Base-by-base conservation (phyloP, 2,113 vertebrate genomes). In the Thalassarche chlororhynchos region DNA sequence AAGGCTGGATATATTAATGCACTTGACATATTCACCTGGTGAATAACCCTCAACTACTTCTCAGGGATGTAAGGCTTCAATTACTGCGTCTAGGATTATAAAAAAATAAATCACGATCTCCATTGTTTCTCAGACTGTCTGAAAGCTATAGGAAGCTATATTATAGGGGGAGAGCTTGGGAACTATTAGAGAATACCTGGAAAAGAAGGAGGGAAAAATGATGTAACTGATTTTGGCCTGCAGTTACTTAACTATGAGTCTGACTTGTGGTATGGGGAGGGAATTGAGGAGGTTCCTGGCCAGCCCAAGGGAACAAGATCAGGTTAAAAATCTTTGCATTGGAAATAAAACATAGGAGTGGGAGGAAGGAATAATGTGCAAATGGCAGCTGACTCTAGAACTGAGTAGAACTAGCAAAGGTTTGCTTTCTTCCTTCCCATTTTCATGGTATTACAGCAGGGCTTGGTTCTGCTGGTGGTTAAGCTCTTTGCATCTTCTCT, bases 181-280 rank as follows among this genome's bases (percentile, higher is more conserved):
- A 93, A 6, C 38, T 44, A 8, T 75, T 87, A 87, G 47, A 82
- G 36, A 93, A 91, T 85, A 97, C 74, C 81, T 97, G 90, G 89
- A 91, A 95, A 82, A 95, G 91, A 90, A 75, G 19, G 10, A 55
- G 29, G 80, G 31, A 2, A 62, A 66, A 92, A 93, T 79, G 40
- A 65, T 87, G 87, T 86, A 74, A 89, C 72, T 79, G 87, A 57
- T 47, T 76, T 66, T 95, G 74, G 44, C 49, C 49, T 87, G 46
- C 60, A 80, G 65, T 66, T 65, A 12, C n/a, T 86, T 57, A 49
- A 80, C 46, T 51, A 19, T 28, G 42, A 79, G 25, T 69, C 54
- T 83, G 65, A 83, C 44, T 65, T 76, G 54, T 49, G 65, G 34
- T 57, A 8, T 25, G 61, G 25, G 36, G 54, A 76, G 40, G 26